phyloP scores from a whole-genome alignment of 1,140 invertebrate genomes.

The Brachionus koreanus region DNA sequence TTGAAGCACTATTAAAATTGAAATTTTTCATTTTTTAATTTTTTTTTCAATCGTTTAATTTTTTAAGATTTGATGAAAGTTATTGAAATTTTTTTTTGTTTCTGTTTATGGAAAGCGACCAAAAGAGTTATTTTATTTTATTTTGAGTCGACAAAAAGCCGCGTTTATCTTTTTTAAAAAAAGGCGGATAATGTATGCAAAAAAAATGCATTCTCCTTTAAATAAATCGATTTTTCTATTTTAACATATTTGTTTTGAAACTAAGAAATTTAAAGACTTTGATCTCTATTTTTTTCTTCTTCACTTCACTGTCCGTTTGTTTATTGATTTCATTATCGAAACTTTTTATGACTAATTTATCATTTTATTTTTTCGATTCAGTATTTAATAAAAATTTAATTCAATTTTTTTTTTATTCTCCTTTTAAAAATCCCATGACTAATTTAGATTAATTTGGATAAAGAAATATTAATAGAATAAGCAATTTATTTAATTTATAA shows the following conservation, averaged over 20 bases:
- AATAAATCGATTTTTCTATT: neutral
- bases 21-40: conserved; percentile 28
- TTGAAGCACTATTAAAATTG: neutral
- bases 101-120: neutral
- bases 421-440: neutral
- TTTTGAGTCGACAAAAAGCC: neutral
- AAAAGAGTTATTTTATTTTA: conserved; percentile 3
- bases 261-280: neutral
- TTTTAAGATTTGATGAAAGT: conserved; percentile 13
- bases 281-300: neutral
- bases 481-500: too few relatives aligned
- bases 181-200: conserved; percentile 5
- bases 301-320: neutral
- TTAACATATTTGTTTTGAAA: neutral
- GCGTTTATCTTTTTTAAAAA: neutral
- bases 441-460: too few relatives aligned
- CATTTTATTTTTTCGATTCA: conserved; percentile 15
- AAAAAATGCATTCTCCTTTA: conserved; percentile 2
- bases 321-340: neutral
- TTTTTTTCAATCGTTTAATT: conserved; percentile 9
- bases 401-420: neutral
- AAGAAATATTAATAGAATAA: too few relatives aligned
- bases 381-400: conserved; percentile 8
- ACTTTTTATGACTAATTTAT: neutral
- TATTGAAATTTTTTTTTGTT: neutral